These are phyloP conservation scores for Neotoxoptera formosana DNA, from an alignment of 1,140 invertebrate genomes.

Conservation along the genomic window DNA sequence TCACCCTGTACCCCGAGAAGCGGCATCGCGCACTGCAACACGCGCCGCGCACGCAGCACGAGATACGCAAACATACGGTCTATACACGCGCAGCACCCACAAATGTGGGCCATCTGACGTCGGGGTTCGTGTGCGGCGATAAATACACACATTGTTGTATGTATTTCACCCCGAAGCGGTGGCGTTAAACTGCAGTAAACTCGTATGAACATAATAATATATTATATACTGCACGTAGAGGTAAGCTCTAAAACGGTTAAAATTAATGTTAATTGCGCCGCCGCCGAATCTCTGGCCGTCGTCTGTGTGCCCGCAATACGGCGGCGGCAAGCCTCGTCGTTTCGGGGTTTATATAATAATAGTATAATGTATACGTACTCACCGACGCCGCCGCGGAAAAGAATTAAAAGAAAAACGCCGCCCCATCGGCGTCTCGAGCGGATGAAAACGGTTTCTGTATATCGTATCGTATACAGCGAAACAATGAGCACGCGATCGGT, in stretches of 20 bases:
- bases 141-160: neutral
- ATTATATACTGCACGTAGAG: too few species aligned
- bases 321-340: neutral
- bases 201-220: neutral
- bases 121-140: neutral
- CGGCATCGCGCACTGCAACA: neutral
- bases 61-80: neutral
- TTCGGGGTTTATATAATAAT: neutral
- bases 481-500: slow-evolving; percentile 27
- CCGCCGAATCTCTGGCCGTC: neutral
- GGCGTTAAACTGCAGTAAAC: neutral
- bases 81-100: neutral
- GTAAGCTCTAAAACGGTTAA: neutral
- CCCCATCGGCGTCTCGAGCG: neutral
- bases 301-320: neutral
- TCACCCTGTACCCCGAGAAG: too few species aligned
- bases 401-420: slow-evolving; percentile 35
- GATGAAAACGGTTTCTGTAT: neutral
- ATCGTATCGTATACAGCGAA: neutral
- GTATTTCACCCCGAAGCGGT: neutral
- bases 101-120: neutral
- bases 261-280: slow-evolving; percentile 44
- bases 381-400: neutral
- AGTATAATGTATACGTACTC: neutral
- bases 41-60: neutral